A percentile compares a stretch with the other conserved stretches of the same genome.
These are phyloP conservation scores for Serrognathus titanus DNA, from an alignment of 2,888 invertebrate species.

Conservation along the genomic window DNA sequence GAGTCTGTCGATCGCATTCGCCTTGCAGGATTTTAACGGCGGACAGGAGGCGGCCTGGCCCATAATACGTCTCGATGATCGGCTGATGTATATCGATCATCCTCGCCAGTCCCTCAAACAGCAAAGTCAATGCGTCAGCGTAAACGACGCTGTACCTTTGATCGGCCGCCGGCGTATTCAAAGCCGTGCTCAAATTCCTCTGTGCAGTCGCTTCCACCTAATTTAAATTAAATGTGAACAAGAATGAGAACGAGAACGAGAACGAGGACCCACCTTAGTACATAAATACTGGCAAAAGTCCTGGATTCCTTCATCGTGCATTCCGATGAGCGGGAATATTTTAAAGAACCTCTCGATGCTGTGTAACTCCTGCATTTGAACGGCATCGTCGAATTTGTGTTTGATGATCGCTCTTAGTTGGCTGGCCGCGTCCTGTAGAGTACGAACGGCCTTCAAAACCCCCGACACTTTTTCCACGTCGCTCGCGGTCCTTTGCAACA, in stretches of 20 bases:
- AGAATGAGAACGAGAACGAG: background rate
- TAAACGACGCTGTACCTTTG: constrained; percentile 74
- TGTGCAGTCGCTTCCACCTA: constrained; percentile 65
- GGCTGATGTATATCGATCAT: constrained; percentile 86
- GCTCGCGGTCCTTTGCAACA: constrained; percentile 71
- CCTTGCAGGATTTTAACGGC: constrained; percentile 71
- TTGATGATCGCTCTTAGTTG: constrained; percentile 69
- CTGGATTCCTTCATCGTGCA: constrained; percentile 84
- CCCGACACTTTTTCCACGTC: constrained; percentile 71
- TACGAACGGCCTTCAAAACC: constrained; percentile 66
- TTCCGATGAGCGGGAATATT: constrained; percentile 90
- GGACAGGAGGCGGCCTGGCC: constrained; percentile 69
- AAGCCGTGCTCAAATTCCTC: constrained; percentile 66
- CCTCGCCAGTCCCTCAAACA: constrained; percentile 76
- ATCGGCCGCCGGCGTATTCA: constrained; percentile 63
- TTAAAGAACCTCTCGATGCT: constrained; percentile 95
- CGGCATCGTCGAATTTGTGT: constrained; percentile 87
- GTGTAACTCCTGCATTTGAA: constrained; percentile 80
- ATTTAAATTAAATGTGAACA: constrained; percentile 19
- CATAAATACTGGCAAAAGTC: constrained; percentile 86
- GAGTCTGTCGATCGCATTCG: constrained; percentile 70
- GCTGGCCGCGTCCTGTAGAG: constrained; percentile 72
- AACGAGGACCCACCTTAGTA: constrained; percentile 59
- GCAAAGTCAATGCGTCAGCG: constrained; percentile 78
- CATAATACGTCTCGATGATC: constrained; percentile 85